phyloP scores from a whole-genome alignment of 2,888 invertebrate genomes.

The Tuta absoluta region DNA sequence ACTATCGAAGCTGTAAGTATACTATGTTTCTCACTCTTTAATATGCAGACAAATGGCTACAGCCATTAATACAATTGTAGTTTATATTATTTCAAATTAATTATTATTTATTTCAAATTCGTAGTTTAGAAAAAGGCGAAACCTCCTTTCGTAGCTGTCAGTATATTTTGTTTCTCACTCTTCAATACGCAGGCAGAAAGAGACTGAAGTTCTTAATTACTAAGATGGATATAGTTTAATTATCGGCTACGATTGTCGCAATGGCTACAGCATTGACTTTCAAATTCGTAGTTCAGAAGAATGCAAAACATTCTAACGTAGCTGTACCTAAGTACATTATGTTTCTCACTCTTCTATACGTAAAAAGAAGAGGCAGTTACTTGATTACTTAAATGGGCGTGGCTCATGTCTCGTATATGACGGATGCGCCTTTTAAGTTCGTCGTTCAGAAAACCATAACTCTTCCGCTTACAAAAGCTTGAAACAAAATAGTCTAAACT shows the following conservation, averaged over 20 bases:
- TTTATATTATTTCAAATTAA: too few species aligned
- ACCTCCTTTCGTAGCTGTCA: constrained; percentile 82
- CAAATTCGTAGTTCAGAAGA: constrained; percentile 89
- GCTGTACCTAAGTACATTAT: constrained; percentile 62
- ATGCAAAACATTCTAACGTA: constrained; percentile 79
- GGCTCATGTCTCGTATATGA: neutral
- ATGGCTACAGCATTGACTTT: constrained; percentile 93
- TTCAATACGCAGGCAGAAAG: neutral
- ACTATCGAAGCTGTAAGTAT: too few species aligned
- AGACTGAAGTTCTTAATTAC: constrained; percentile 59
- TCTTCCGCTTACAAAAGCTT: neutral
- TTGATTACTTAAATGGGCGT: neutral
- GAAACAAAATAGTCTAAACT: neutral
- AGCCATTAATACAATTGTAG: too few species aligned
- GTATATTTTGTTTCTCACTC: constrained; percentile 39
- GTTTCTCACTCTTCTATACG: neutral
- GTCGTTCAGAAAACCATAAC: too few species aligned
- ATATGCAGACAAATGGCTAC: too few species aligned
- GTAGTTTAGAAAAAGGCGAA: constrained; percentile 86
- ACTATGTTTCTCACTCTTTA: too few species aligned
- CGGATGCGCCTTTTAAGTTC: neutral
- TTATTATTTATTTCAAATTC: constrained; percentile 90
- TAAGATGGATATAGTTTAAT: constrained; percentile 92
- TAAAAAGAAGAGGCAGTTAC: neutral
- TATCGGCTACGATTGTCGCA: constrained; percentile 93